phyloP scores from a whole-genome alignment of 2,797 vertebrate species.

The Dendrocincla tyrannina region DNA sequence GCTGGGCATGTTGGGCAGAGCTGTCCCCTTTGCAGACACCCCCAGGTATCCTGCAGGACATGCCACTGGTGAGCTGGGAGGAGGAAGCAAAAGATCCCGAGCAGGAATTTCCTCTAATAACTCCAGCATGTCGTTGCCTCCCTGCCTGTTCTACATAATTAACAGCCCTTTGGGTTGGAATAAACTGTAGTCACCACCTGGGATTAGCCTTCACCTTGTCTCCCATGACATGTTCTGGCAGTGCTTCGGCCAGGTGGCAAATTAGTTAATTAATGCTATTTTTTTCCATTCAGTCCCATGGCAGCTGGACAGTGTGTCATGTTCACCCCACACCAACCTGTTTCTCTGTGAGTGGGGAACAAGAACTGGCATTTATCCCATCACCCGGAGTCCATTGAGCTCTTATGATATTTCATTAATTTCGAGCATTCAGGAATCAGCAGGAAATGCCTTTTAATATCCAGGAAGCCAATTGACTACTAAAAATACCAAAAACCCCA shows the following conservation, averaged over 20 bases:
- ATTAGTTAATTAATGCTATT: not conserved
- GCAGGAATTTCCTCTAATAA: not conserved
- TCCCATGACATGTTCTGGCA: not conserved
- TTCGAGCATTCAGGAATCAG: not conserved
- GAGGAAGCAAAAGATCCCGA: not conserved
- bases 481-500: not conserved
- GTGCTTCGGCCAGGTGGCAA: not conserved
- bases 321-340: not conserved
- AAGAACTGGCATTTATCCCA: not conserved
- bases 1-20: too few relatives aligned
- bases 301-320: not conserved
- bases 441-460: not conserved
- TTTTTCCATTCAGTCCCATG: not conserved
- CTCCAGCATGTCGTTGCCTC: not conserved
- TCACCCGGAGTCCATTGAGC: accelerated
- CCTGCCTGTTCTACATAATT: not conserved
- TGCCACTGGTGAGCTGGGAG: not conserved
- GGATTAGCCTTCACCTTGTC: not conserved
- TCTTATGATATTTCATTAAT: not conserved
- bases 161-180: not conserved
- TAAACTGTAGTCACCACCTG: not conserved
- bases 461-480: not conserved
- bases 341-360: not conserved
- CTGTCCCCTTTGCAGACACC: not conserved
- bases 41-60: not conserved